Conservation (phyloP, 2,797 vertebrate genomes). For the Amblyraja radiata region DNA sequence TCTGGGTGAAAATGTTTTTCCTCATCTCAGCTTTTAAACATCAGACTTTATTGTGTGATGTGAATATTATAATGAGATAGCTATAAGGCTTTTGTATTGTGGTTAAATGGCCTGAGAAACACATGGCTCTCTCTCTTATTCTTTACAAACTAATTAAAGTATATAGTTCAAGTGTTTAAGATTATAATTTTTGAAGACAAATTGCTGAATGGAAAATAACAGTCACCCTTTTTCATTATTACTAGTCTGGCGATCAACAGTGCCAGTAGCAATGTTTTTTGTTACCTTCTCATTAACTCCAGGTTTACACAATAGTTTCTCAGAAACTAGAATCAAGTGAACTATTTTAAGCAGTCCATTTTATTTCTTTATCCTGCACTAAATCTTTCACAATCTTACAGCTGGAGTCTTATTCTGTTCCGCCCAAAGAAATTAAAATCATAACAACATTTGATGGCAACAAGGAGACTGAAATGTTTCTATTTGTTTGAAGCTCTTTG, state of each 20-base stretch:
- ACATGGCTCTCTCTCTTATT: neutral
- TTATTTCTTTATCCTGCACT: neutral
- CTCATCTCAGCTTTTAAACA: neutral
- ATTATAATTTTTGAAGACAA: neutral
- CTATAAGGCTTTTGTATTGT: neutral
- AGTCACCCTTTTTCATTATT: neutral
- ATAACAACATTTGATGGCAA: neutral
- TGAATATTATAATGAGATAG: neutral
- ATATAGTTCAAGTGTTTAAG: neutral
- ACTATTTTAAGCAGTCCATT: neutral
- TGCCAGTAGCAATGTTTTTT: neutral
- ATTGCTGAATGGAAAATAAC: neutral
- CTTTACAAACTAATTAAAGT: neutral
- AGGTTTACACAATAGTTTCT: neutral
- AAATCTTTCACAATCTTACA: constrained; percentile 14
- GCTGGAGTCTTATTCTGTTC: neutral
- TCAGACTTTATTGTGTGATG: neutral
- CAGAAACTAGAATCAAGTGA: neutral
- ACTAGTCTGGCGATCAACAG: neutral
- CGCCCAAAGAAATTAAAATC: neutral
- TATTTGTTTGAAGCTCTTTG: neutral
- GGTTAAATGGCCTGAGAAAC: neutral
- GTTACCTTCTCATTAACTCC: neutral
- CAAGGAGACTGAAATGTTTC: neutral
- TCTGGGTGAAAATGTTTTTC: too few relatives aligned